Conservation (phyloP, 2,888 invertebrate genomes). For the Aphelenchoides bicaudatus region DNA sequence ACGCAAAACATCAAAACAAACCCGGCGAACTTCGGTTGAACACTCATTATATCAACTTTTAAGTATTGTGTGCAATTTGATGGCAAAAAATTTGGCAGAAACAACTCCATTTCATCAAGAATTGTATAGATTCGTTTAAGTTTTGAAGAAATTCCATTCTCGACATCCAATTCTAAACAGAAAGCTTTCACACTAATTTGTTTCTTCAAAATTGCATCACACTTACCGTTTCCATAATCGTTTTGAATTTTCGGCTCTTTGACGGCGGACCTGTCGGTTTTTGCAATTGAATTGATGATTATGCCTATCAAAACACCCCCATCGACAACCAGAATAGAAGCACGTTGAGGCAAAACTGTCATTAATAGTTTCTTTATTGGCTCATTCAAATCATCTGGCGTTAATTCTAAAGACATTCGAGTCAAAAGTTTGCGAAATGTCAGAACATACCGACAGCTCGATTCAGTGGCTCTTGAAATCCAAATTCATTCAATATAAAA, state of each 20-base stretch:
- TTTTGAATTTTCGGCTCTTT: background rate
- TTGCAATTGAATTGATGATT: no score
- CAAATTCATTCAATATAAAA: conserved; percentile 10
- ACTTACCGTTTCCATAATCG: conserved; percentile 14
- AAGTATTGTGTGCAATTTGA: background rate
- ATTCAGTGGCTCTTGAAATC: conserved; percentile 4
- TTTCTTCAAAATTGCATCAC: no score
- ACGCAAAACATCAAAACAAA: background rate
- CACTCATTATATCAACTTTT: background rate
- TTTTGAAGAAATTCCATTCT: background rate
- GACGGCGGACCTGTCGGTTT: no score
- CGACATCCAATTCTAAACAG: background rate
- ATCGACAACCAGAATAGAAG: background rate
- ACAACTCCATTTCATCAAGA: background rate
- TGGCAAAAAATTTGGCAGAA: conserved; percentile 1
- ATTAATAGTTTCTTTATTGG: background rate
- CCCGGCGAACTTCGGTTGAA: conserved; percentile 2
- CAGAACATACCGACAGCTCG: background rate
- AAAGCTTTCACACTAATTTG: no score
- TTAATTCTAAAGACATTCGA: conserved; percentile 2
- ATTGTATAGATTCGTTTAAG: background rate
- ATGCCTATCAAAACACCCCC: background rate
- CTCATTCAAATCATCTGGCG: background rate
- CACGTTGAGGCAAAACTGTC: background rate
- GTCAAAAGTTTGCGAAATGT: background rate